A percentile compares a stretch with the other conserved stretches of the same genome.
phyloP scores from a whole-genome alignment of 2,113 vertebrate species.

The Xiphophorus maculatus region DNA sequence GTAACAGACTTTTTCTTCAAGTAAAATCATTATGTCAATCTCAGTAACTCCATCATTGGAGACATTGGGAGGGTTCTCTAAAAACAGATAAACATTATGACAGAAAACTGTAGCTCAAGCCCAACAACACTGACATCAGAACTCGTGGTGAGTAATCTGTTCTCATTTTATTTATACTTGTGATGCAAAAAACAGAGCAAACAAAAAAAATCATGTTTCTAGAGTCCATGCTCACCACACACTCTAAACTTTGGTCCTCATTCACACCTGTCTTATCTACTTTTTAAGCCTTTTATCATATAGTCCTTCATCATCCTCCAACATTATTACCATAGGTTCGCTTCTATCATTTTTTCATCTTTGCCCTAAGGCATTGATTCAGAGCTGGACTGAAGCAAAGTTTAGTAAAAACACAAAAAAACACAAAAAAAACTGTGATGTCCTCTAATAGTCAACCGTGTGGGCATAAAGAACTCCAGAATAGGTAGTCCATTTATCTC shows the following conservation, averaged over 20 bases:
- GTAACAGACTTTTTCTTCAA: no score
- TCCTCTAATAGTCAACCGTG: slow-evolving; percentile 27
- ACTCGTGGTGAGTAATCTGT: slow-evolving; percentile 33
- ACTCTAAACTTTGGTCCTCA: slow-evolving; percentile 46
- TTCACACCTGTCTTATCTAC: slow-evolving; percentile 37
- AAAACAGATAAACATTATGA: slow-evolving; percentile 14
- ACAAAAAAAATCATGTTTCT: slow-evolving; percentile 6
- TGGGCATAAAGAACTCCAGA: background rate
- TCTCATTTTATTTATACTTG: background rate
- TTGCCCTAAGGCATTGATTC: slow-evolving; percentile 31
- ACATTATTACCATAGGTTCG: slow-evolving; percentile 25
- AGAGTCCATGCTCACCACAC: slow-evolving; percentile 1
- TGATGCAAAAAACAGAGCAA: slow-evolving; percentile 21
- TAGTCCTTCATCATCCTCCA: slow-evolving; percentile 41
- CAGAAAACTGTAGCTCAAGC: slow-evolving; percentile 4
- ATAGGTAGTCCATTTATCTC: no score
- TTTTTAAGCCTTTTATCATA: slow-evolving; percentile 42
- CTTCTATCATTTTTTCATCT: slow-evolving; percentile 48
- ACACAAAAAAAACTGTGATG: slow-evolving; percentile 12
- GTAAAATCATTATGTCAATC: background rate
- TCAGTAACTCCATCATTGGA: background rate
- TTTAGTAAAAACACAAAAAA: slow-evolving; percentile 13
- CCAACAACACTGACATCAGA: slow-evolving; percentile 28
- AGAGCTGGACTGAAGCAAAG: slow-evolving; percentile 11
- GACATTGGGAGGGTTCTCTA: background rate